Base-by-base conservation (phyloP, 2,888 invertebrate species). In the Balanococcus diminutus region DNA sequence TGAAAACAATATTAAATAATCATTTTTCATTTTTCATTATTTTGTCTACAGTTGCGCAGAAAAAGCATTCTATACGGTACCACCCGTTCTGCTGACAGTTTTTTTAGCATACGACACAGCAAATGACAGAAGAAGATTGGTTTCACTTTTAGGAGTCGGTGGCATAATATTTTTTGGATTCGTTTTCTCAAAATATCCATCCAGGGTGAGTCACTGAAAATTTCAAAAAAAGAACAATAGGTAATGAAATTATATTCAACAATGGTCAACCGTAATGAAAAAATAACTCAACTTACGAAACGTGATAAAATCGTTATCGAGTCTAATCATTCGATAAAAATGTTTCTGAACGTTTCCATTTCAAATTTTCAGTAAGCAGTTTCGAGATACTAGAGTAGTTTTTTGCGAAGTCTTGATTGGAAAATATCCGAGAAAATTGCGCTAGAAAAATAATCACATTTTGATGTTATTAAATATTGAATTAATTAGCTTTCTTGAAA, bases 141-240 rank as follows among this genome's bases (percentile, higher is more conserved):
- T 93, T 84, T 95, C 96, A 0, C 89, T 95, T 11, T 88, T 92
- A 4, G 96, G 96, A 0, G 91, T 96, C 1, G 87, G 90, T 0
- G 89, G 93, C 14, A 91, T 96, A 51, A 88, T 96, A 25, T 19
- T 92, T 0, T 88, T 93, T 28, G 94, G 94, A n/a, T 93, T 92
- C 89, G 56, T 93, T 6, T 92, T 93, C 88, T 94, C 94, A 2
- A 92, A 92, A 84, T 90, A 93, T 89, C 92, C 92, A 86, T 88
- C 90, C 87, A 89, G 91, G 89, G 92, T 92, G 89, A 90, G 82
- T 86, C 25, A 42, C n/a, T 22, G 39, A 16, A 61, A n/a, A 22
- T 19, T 81, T 22, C 2, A 46, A 72, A 22, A 82, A 19, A 46
- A 6, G 36, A 81, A n/a, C n/a, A 82, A 81, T 16, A 19, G 32